These are phyloP conservation scores for Cirrhinus mrigala DNA, from an alignment of 2,797 vertebrate species.

Conservation along the genomic window DNA sequence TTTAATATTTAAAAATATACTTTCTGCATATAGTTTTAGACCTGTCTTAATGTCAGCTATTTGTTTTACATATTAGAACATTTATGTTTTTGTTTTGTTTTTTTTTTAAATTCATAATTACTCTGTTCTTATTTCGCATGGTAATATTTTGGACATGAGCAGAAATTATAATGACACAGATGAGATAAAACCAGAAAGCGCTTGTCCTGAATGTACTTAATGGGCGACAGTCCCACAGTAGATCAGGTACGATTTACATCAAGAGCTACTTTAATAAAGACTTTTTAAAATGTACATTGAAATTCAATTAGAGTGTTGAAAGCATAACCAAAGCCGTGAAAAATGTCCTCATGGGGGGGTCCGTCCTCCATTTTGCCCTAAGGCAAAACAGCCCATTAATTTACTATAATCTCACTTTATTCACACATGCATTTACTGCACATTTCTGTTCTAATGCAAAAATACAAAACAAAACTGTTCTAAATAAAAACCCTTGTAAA, in stretches of 20 bases:
- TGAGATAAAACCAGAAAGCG: constrained; percentile 69
- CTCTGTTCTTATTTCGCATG: not conserved
- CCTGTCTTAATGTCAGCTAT: not conserved
- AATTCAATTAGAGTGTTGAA: constrained; percentile 87
- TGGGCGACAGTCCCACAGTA: constrained; percentile 77
- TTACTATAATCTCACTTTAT: constrained; percentile 84
- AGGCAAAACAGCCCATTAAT: constrained; percentile 86
- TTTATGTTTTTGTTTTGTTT: not conserved
- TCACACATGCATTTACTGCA: constrained; percentile 80
- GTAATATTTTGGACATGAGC: constrained; percentile 18
- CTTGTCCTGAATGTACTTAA: constrained; percentile 83
- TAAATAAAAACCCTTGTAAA: constrained; percentile 74
- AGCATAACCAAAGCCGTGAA: constrained; percentile 85
- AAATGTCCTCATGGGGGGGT: constrained; percentile 83
- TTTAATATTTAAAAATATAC: too few species aligned
- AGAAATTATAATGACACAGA: constrained; percentile 18
- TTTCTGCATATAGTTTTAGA: not conserved
- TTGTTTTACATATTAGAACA: not conserved
- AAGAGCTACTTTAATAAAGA: constrained; percentile 83
- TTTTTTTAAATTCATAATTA: not conserved
- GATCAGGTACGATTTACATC: constrained; percentile 85
- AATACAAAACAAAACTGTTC: too few species aligned
- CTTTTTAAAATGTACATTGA: constrained; percentile 85
- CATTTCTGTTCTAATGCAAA: constrained; percentile 82
- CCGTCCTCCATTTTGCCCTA: constrained; percentile 80